These are phyloP conservation scores for Hyles euphorbiae DNA, from an alignment of 1,140 invertebrate genomes.

Conservation along the genomic window DNA sequence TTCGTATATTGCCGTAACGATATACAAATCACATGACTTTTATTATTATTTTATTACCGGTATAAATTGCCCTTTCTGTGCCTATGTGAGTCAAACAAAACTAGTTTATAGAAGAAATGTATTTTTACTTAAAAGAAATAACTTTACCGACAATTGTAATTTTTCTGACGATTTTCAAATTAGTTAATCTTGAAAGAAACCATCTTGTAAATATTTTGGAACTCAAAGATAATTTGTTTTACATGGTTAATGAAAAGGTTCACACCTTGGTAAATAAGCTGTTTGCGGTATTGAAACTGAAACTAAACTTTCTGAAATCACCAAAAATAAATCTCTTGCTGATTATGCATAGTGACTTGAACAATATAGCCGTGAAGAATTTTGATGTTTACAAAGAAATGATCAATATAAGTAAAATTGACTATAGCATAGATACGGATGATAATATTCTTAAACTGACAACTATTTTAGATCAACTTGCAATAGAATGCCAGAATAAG, in stretches of 20 bases:
- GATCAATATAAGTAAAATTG: slow-evolving; percentile 5
- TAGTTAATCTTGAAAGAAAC: not conserved
- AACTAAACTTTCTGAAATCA: slow-evolving; percentile 9
- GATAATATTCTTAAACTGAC: not conserved
- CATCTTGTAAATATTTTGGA: slow-evolving; percentile 11
- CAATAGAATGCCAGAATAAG: not conserved
- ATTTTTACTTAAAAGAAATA: too few species aligned
- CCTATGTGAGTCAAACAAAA: too few species aligned
- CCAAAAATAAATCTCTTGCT: slow-evolving; percentile 13
- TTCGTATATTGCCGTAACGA: too few species aligned
- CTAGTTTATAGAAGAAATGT: too few species aligned
- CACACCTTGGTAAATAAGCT: slow-evolving; percentile 24
- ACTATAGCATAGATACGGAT: not conserved
- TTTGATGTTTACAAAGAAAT: slow-evolving; percentile 8
- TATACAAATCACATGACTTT: too few species aligned
- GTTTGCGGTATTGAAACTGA: slow-evolving; percentile 18
- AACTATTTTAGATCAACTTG: slow-evolving; percentile 1
- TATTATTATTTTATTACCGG: too few species aligned
- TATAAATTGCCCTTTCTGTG: too few species aligned
- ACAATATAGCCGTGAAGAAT: slow-evolving; percentile 13
- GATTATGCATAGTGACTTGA: slow-evolving; percentile 20
- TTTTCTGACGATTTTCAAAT: slow-evolving; percentile 1
- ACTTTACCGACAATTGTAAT: not conserved
- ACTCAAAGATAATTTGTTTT: slow-evolving; percentile 9
- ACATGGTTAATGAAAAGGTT: slow-evolving; percentile 16